Evolutionary conservation across 2,797 vertebrate species (phyloP).

Genomic region (Cuniculus paca): DNA sequence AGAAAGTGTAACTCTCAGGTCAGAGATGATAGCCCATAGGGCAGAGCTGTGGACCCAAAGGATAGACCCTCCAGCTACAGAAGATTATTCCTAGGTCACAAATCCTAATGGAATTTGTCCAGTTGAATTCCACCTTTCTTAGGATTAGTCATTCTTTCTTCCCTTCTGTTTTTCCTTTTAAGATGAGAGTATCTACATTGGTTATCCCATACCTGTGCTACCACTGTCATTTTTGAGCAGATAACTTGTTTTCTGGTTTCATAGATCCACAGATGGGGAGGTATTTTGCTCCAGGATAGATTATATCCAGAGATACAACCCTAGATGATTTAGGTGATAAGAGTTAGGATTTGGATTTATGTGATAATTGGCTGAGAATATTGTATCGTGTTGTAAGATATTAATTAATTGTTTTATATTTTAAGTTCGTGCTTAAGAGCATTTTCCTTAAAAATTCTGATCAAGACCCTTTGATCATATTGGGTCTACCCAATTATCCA

Average conservation of each 20-base stretch:
- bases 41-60: not conserved
- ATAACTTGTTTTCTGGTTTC: slow-evolving; percentile 24
- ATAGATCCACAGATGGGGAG: not conserved
- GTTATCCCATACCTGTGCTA: not conserved
- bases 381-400: not conserved
- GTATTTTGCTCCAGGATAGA: not conserved
- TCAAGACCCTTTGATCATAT: not conserved
- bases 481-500: not conserved
- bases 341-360: not conserved
- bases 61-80: not conserved
- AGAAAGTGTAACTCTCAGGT: not conserved
- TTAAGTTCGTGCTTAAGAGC: no score
- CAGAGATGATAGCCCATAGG: not conserved
- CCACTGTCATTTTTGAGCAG: not conserved
- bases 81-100: not conserved
- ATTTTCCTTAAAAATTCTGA: not conserved
- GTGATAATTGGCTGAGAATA: not conserved
- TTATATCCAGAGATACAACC: not conserved
- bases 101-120: not conserved
- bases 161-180: not conserved
- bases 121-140: slow-evolving; percentile 21
- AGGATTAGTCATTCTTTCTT: not conserved
- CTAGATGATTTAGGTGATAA: not conserved
- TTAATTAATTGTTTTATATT: no score
- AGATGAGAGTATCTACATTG: not conserved